Conservation (phyloP, 64 coral and sea anemone genomes). For the Porites lutea region DNA sequence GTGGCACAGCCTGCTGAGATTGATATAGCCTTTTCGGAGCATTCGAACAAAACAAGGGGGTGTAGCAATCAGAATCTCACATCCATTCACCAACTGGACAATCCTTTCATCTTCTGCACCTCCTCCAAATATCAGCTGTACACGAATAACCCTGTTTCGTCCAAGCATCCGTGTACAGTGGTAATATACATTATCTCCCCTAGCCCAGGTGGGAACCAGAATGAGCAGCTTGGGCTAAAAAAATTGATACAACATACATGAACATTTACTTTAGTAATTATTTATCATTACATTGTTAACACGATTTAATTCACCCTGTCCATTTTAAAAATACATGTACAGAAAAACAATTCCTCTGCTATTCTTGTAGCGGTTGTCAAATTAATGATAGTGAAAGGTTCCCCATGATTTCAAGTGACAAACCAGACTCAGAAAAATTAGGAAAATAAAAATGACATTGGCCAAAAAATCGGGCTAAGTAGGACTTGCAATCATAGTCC, state of each 20-base stretch:
- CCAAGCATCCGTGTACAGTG: constrained; percentile 60
- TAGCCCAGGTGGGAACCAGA: constrained; percentile 73
- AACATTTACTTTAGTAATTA: neutral
- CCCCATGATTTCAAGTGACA: too few species aligned
- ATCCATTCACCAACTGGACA: constrained; percentile 87
- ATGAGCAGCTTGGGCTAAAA: constrained; percentile 84
- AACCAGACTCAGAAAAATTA: too few species aligned
- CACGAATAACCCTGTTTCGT: constrained; percentile 46
- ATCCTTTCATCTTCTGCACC: constrained; percentile 84
- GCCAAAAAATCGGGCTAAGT: too few species aligned
- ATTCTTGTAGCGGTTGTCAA: too few species aligned
- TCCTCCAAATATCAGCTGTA: constrained; percentile 75
- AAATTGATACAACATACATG: neutral
- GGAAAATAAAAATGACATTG: too few species aligned
- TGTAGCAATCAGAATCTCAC: constrained; percentile 92
- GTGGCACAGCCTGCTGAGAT: constrained; percentile 85
- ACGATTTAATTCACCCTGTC: too few species aligned
- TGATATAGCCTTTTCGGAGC: constrained; percentile 73
- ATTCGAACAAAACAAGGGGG: constrained; percentile 86
- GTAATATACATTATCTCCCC: constrained; percentile 57
- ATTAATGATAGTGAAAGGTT: too few species aligned
- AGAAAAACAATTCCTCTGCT: too few species aligned
- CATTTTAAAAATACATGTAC: too few species aligned
- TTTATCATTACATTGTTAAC: too few species aligned
- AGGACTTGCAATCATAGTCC: too few species aligned